Evolutionary conservation across 2,113 vertebrate species (phyloP).

Genomic region (Lates calcarifer): DNA sequence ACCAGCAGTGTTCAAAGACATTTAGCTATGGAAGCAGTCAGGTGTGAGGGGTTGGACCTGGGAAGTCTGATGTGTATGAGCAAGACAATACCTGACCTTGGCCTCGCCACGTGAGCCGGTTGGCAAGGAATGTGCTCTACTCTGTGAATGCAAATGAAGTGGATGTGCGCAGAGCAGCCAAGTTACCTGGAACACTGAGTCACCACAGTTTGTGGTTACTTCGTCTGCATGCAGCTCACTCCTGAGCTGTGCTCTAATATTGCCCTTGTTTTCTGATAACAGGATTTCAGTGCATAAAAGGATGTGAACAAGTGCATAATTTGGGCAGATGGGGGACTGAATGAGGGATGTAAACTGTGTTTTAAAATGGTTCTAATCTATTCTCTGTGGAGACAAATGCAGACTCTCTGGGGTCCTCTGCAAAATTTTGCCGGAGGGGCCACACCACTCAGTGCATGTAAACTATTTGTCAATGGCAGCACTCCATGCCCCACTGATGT

Average conservation of each 20-base stretch:
- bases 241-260: conserved; percentile 39
- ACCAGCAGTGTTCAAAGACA: conserved; percentile 64
- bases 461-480: conserved; percentile 44
- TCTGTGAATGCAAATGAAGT: conserved; percentile 76
- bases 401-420: conserved; percentile 32
- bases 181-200: conserved; percentile 60
- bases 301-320: conserved; percentile 31
- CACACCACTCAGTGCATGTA: conserved; percentile 19
- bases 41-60: conserved; percentile 64
- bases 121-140: conserved; percentile 44
- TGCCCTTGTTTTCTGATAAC: conserved; percentile 60
- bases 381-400: conserved; percentile 15
- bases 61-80: conserved; percentile 71
- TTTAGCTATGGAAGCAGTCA: conserved; percentile 59
- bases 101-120: conserved; percentile 60
- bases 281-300: conserved; percentile 48
- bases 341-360: conserved; percentile 16
- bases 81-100: conserved; percentile 79
- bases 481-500: conserved; percentile 12
- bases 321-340: not conserved
- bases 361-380: conserved; percentile 37
- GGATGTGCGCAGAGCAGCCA: conserved; percentile 21
- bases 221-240: conserved; percentile 59
- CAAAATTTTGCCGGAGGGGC: conserved; percentile 32
- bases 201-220: conserved; percentile 27